Conservation (phyloP, 2,797 vertebrate genomes). For the Tiaroga cobitis region DNA sequence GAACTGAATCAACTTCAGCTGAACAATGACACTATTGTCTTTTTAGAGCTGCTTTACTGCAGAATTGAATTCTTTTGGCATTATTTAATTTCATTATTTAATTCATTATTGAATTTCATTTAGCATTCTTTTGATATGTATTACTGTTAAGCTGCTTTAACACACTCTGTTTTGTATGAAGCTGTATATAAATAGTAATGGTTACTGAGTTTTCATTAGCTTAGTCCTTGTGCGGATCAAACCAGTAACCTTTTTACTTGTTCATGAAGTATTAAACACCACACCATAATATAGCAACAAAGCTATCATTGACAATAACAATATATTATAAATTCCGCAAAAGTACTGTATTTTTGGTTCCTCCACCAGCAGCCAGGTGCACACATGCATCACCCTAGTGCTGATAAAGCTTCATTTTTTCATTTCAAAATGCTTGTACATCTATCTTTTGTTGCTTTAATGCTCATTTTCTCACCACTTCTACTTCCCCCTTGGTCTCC, state of each 20-base stretch:
- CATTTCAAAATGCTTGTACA: constrained; percentile 1
- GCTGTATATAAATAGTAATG: neutral
- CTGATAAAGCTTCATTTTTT: constrained; percentile 16
- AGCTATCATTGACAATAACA: neutral
- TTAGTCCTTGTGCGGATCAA: neutral
- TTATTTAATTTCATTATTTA: neutral
- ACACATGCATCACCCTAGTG: neutral
- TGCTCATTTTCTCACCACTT: neutral
- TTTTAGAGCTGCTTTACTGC: neutral
- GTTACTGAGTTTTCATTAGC: neutral
- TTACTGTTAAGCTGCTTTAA: neutral
- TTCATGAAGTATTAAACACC: neutral
- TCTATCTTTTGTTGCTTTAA: constrained; percentile 12
- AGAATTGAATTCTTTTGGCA: neutral
- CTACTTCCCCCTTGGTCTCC: neutral
- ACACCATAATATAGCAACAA: neutral
- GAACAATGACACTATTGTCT: neutral
- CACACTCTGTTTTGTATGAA: neutral
- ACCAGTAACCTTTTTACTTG: neutral
- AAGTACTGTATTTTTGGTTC: neutral
- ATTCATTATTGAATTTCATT: neutral
- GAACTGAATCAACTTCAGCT: neutral
- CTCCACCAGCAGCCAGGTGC: neutral
- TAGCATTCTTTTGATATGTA: neutral
- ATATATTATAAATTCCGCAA: neutral